Base-by-base conservation (phyloP, 2,113 vertebrate genomes). In the Laticauda laticaudata region DNA sequence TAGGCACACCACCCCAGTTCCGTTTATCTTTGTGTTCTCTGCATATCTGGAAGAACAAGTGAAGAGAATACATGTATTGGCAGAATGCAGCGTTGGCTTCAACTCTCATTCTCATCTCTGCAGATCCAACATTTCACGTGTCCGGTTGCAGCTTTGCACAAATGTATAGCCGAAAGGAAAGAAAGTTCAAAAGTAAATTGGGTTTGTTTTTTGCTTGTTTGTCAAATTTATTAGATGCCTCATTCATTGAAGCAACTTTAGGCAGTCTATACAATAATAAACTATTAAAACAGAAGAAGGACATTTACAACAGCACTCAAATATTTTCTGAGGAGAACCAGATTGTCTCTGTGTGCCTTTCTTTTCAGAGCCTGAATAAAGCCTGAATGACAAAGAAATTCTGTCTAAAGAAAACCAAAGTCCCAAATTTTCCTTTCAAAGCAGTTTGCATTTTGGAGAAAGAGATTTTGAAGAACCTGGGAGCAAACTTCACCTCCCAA, bases 131-230 rank as follows among this genome's bases (percentile, higher is more conserved):
- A 90, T n/a, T 21, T 45, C 55, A n/a, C 12, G 11, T n/a, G 12
- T n/a, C 29, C 11, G 56, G 94, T 48, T 81, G 14, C 86, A 89
- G 94, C 93, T 24, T 23, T 86, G 55, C 0, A 0, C 92, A 92
- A 92, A 20, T 43, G 18, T 92, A 89, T 93, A 94, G 94, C 94
- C 90, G 95, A 96, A 96, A 94, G 90, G 94, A 93, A 94, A 94
- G 93, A 94, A 56, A 23, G 61, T 92, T 94, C 94, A 93, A 93
- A 96, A 95, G 95, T 95, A 95, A 95, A 90, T 81, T 91, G 93
- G 75, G 91, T 92, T 64, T 95, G 94, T 21, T 81, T 81, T 81
- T 81, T 81, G 18, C 75, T 81, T 10, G 7, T 81, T 43, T 81
- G 75, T 43, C 75, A 43, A 81, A 81, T 43, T 3, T 21, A 81